Evolutionary conservation across 2,113 vertebrate species (phyloP).

Genomic region (Galemys pyrenaicus): DNA sequence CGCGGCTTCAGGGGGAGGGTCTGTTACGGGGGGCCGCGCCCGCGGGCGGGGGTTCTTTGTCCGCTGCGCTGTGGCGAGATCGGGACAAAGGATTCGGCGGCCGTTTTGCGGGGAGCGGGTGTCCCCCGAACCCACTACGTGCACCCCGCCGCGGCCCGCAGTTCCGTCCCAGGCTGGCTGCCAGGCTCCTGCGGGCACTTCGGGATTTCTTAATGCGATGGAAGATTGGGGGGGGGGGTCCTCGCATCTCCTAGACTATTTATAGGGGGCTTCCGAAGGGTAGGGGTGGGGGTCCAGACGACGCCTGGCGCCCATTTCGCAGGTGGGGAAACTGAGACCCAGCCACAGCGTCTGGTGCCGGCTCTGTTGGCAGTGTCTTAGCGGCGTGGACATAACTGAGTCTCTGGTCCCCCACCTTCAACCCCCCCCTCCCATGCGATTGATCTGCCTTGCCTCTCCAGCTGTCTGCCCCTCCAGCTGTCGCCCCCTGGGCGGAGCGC

Average conservation of each 20-base stretch:
- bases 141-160: background rate
- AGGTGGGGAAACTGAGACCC: constrained; percentile 63
- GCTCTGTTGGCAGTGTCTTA: background rate
- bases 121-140: background rate
- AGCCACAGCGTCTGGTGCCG: background rate
- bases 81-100: constrained; percentile 74
- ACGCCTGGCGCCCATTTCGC: background rate
- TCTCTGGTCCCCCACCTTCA: background rate
- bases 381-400: constrained; percentile 24
- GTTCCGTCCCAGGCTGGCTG: background rate
- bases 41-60: constrained; percentile 73
- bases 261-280: background rate
- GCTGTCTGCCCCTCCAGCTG: constrained; percentile 41
- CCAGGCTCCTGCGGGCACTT: background rate
- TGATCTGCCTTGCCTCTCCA: background rate
- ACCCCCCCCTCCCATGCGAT: background rate
- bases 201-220: background rate
- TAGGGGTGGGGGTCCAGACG: background rate
- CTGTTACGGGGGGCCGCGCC: constrained; percentile 47
- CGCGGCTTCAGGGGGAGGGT: constrained; percentile 49
- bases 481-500: constrained; percentile 2
- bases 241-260: background rate
- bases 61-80: constrained; percentile 42
- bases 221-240: background rate
- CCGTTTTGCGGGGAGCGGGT: background rate